Evolutionary conservation across 2,113 vertebrate genomes (phyloP).

Genomic region (Megaceryle torquata): DNA sequence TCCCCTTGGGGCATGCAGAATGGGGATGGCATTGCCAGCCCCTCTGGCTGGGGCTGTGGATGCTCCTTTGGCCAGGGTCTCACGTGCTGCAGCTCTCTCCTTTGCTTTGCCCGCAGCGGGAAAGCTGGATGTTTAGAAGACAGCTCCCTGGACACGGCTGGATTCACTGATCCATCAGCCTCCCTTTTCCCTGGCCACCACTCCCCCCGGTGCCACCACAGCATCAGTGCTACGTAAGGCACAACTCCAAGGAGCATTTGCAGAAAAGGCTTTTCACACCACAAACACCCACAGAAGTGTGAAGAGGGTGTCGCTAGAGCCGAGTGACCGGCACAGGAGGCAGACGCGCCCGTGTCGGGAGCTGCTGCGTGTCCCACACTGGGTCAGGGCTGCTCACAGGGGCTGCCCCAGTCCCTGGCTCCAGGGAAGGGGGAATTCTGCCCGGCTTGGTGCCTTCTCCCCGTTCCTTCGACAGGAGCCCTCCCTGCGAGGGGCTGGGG

Average conservation of each 20-base stretch:
- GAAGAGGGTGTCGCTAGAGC: background rate
- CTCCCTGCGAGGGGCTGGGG: background rate
- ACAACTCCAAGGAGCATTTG: background rate
- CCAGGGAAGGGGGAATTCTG: background rate
- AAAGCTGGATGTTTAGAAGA: background rate
- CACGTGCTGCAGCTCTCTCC: background rate
- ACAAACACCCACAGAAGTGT: background rate
- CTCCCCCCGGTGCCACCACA: background rate
- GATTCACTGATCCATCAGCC: background rate
- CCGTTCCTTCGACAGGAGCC: background rate
- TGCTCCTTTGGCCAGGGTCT: background rate
- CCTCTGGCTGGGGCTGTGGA: background rate
- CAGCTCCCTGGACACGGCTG: background rate
- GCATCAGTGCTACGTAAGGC: background rate
- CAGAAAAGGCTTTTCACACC: background rate
- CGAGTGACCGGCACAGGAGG: background rate
- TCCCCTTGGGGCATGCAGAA: fast-evolving
- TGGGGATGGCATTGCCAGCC: background rate
- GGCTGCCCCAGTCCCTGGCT: too few species aligned
- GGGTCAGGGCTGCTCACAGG: too few species aligned
- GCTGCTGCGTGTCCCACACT: background rate
- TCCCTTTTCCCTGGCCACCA: background rate
- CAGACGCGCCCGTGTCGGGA: background rate
- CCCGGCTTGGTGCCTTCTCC: background rate
- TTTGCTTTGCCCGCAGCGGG: background rate